Evolutionary conservation across 1,140 invertebrate species (phyloP).

Genomic region (Brachionus rotundiformis): DNA sequence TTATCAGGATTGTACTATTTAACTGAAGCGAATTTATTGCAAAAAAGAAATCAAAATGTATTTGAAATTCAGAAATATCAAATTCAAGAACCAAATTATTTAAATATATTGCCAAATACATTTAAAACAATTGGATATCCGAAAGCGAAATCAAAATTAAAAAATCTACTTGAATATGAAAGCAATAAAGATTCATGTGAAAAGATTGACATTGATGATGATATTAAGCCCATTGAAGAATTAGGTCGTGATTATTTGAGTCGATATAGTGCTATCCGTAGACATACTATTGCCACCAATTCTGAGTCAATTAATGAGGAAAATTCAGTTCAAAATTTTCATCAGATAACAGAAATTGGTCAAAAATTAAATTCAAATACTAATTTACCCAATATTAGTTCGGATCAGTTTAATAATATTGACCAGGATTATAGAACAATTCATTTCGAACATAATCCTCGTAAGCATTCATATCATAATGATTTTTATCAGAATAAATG

Average conservation of each 20-base stretch:
- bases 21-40: not conserved
- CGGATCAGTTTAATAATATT: not conserved
- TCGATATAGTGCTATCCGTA: constrained; percentile 9
- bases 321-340: not conserved
- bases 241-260: constrained; percentile 41
- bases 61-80: not conserved
- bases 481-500: constrained; percentile 30
- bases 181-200: not conserved
- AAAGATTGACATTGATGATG: not conserved
- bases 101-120: not conserved
- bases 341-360: not conserved
- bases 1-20: constrained; percentile 16
- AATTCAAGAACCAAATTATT: not conserved
- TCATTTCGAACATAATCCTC: not conserved
- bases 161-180: not conserved
- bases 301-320: not conserved
- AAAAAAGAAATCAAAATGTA: not conserved
- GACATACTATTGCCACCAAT: constrained; percentile 42
- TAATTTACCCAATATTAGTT: not conserved
- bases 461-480: not conserved
- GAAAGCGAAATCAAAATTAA: not conserved
- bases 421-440: not conserved
- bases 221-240: constrained; percentile 27
- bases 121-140: not conserved
- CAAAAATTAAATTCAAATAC: constrained; percentile 6